Evolutionary conservation across 2,888 invertebrate genomes (phyloP).

Genomic region (Parnassius glacialis): DNA sequence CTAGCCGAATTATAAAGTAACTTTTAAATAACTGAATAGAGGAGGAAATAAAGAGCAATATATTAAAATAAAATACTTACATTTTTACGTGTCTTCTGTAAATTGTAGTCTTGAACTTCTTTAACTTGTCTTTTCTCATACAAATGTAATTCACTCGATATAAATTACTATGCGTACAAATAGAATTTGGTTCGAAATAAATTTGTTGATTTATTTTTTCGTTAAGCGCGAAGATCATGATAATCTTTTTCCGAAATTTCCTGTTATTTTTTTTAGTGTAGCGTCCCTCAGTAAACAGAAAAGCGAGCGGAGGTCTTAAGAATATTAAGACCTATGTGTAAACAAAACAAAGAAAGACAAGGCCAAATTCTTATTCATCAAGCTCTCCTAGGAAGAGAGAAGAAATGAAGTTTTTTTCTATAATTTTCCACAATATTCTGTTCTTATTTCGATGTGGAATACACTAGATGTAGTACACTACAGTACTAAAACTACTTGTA

Average conservation of each 20-base stretch:
- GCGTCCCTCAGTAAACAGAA: conserved; percentile 27
- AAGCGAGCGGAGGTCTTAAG: conserved; percentile 48
- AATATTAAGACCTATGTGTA: conserved; percentile 53
- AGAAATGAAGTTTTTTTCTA: no score
- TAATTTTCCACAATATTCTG: no score
- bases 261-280: conserved; percentile 2
- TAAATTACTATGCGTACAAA: conserved; percentile 46
- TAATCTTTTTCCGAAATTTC: conserved; percentile 34
- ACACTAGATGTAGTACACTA: no score
- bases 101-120: conserved; percentile 62
- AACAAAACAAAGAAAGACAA: conserved; percentile 31
- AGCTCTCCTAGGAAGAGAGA: not conserved
- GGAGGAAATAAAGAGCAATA: conserved; percentile 7
- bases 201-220: conserved; percentile 49
- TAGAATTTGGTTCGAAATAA: conserved; percentile 43
- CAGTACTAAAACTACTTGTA: no score
- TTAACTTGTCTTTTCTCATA: conserved; percentile 63
- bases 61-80: conserved; percentile 51
- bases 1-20: no score
- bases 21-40: not conserved
- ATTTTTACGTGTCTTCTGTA: conserved; percentile 62
- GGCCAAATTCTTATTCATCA: not conserved
- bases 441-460: no score
- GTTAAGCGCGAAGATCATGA: conserved; percentile 62
- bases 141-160: conserved; percentile 50